A percentile compares a stretch with the other conserved stretches of the same genome.
phyloP scores from a whole-genome alignment of 2,113 vertebrate genomes.

The Chamaetylas fuelleborni region DNA sequence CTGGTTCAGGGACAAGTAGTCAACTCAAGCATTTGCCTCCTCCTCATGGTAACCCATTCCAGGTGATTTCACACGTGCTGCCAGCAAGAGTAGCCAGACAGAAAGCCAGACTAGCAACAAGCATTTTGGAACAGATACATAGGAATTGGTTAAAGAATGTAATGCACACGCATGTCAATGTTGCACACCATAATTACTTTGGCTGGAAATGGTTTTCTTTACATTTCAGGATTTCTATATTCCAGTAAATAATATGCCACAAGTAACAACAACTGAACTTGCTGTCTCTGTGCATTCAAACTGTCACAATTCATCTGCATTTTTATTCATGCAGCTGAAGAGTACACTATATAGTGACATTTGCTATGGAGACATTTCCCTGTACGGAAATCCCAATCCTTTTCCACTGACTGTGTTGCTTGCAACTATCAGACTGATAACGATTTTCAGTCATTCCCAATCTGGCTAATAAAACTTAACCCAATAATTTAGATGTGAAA shows the following conservation, averaged over 20 bases:
- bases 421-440: neutral
- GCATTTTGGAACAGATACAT: neutral
- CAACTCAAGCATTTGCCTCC: neutral
- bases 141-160: neutral
- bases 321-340: neutral
- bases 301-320: neutral
- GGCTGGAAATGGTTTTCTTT: neutral
- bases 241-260: neutral
- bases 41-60: neutral
- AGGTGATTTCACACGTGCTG: neutral
- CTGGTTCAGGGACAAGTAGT: neutral
- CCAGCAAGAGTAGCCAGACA: neutral
- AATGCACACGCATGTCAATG: fast-evolving
- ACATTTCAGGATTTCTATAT: neutral
- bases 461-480: slow-evolving; percentile 7
- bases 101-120: neutral
- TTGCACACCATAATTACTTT: neutral
- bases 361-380: neutral
- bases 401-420: neutral
- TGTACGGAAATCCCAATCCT: neutral
- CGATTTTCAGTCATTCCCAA: slow-evolving; percentile 28
- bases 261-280: neutral
- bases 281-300: neutral
- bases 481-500: slow-evolving; percentile 20
- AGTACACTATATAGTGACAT: neutral